phyloP scores from a whole-genome alignment of 2,113 vertebrate species.

The Mobula birostris region DNA sequence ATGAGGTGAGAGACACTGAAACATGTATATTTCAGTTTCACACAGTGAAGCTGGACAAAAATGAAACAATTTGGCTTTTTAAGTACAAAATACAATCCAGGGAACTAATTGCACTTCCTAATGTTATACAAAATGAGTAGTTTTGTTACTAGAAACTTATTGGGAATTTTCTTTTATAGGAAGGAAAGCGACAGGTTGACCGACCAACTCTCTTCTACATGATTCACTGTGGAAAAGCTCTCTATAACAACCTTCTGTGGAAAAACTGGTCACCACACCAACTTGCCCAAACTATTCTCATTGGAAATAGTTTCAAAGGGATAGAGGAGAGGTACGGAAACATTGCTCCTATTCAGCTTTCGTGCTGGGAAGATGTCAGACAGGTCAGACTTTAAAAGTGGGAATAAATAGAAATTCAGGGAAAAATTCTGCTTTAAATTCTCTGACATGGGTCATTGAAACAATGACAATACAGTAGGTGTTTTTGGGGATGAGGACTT shows the following conservation, averaged over 20 bases:
- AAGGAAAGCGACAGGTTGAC: constrained; percentile 63
- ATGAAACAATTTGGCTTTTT: background rate
- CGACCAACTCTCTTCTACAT: constrained; percentile 79
- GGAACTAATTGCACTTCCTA: background rate
- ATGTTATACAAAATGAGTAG: background rate
- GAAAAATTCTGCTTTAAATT: background rate
- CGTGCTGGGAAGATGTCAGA: background rate
- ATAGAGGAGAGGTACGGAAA: constrained; percentile 72
- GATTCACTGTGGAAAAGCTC: constrained; percentile 86
- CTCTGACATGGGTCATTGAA: background rate
- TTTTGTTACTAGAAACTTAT: background rate
- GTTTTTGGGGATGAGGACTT: background rate
- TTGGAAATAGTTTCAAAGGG: constrained; percentile 83
- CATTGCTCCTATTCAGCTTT: background rate
- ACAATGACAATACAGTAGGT: background rate
- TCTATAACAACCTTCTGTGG: constrained; percentile 96
- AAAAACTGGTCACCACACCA: constrained; percentile 70
- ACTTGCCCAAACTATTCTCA: constrained; percentile 62
- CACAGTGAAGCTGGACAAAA: background rate
- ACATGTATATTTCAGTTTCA: background rate
- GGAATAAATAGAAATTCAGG: background rate
- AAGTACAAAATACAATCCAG: background rate
- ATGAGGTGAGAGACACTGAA: constrained; percentile 64
- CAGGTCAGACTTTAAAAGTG: too few species aligned
- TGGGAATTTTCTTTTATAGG: constrained; percentile 54